Conservation (phyloP, 2,797 vertebrate species). For the Limosa lapponica region DNA sequence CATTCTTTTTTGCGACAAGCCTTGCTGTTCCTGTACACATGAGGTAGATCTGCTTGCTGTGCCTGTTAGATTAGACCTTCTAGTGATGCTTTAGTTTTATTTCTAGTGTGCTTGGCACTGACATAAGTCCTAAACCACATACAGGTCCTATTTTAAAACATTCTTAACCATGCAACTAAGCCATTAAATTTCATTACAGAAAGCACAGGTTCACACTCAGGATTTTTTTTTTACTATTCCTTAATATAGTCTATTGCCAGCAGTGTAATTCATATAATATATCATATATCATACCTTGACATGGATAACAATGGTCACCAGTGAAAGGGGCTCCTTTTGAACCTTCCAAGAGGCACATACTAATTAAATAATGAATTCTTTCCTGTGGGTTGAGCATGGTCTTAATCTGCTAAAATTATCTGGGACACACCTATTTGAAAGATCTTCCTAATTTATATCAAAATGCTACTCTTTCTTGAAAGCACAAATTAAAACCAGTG, state of each 20-base stretch:
- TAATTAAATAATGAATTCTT: background rate
- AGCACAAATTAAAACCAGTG: constrained; percentile 5
- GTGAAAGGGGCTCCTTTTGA: background rate
- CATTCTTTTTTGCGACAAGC: too few species aligned
- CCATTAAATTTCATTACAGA: background rate
- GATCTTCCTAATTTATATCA: background rate
- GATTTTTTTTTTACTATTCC: background rate
- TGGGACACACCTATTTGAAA: background rate
- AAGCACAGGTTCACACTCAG: background rate
- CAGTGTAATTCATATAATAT: background rate
- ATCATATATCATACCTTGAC: background rate
- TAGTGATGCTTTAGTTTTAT: background rate
- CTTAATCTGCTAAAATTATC: background rate
- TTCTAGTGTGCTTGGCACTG: background rate
- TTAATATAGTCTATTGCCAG: background rate
- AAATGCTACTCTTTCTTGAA: constrained; percentile 1
- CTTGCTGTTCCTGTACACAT: background rate
- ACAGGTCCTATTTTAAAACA: background rate
- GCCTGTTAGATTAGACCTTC: background rate
- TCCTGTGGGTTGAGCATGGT: background rate
- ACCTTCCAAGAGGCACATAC: background rate
- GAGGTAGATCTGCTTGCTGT: background rate
- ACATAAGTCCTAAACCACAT: background rate
- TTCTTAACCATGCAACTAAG: background rate
- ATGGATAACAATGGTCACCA: background rate